phyloP scores from a whole-genome alignment of 2,888 invertebrate species.

The Thereva nobilitata region DNA sequence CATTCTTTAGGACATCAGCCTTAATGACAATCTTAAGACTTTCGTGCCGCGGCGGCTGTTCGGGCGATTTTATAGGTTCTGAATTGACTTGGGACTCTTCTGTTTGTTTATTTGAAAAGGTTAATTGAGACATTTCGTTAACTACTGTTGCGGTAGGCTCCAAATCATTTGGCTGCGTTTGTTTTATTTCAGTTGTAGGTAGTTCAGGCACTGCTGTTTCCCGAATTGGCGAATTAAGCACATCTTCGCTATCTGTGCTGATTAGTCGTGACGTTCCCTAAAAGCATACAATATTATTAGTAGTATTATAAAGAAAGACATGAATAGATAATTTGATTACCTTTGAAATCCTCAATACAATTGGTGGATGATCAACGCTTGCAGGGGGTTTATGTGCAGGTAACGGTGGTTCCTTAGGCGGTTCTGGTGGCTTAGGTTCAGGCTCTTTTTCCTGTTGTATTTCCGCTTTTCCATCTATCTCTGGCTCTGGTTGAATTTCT shows the following conservation, averaged over 20 bases:
- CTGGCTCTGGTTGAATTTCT: conserved; percentile 35
- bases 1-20: conserved; percentile 56
- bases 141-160: background rate
- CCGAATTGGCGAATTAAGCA: conserved; percentile 62
- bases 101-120: background rate
- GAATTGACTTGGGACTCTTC: conserved; percentile 8
- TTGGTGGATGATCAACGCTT: conserved; percentile 70
- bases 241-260: conserved; percentile 69
- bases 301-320: too few species aligned
- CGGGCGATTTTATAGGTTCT: background rate
- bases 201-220: conserved; percentile 48
- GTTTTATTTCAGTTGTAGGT: conserved; percentile 39
- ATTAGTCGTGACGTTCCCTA: conserved; percentile 67
- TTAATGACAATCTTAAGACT: conserved; percentile 59
- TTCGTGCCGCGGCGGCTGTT: conserved; percentile 48
- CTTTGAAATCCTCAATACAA: conserved; percentile 85
- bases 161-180: too few species aligned
- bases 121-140: conserved; percentile 12
- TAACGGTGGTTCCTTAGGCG: conserved; percentile 46
- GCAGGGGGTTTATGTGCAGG: conserved; percentile 48
- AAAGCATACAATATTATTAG: conserved; percentile 36
- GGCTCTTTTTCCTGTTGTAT: conserved; percentile 35
- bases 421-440: conserved; percentile 20
- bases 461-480: background rate
- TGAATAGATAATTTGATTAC: conserved; percentile 49